Percentiles rank a stretch among this genome's conserved stretches.
phyloP scores from a whole-genome alignment of 2,888 invertebrate genomes.

The Eupsilia transversa region DNA sequence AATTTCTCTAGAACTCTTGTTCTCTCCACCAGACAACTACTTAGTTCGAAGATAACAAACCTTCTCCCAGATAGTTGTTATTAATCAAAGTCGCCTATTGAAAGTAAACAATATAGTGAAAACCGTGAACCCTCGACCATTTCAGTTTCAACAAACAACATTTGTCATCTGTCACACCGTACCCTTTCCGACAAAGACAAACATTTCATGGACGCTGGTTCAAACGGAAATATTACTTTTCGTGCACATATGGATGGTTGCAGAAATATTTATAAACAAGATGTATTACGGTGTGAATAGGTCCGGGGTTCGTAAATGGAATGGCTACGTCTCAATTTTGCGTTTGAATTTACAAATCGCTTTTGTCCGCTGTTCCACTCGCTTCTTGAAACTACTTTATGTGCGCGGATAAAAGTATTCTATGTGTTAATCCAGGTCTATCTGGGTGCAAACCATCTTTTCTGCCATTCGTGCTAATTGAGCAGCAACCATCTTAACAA shows the following conservation, averaged over 20 bases:
- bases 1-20: conserved; percentile 27
- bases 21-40: conserved; percentile 53
- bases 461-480: neutral
- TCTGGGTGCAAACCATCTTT: neutral
- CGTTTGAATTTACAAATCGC: neutral
- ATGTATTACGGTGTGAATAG: conserved; percentile 60
- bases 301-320: conserved; percentile 29
- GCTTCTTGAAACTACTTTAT: neutral
- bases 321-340: conserved; percentile 34
- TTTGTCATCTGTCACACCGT: conserved; percentile 82
- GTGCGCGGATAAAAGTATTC: neutral
- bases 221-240: conserved; percentile 74
- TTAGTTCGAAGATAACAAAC: conserved; percentile 64
- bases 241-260: conserved; percentile 66
- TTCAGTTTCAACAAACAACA: conserved; percentile 79
- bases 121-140: conserved; percentile 73
- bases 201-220: conserved; percentile 73
- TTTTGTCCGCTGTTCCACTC: neutral
- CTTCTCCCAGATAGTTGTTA: conserved; percentile 73
- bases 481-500: no score
- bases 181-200: conserved; percentile 79
- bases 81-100: conserved; percentile 81
- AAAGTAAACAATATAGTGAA: conserved; percentile 80
- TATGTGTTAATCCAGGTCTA: neutral
- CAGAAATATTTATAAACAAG: conserved; percentile 63